Evolutionary conservation across 2,797 vertebrate species (phyloP), one percentile per base, ranked within the genome.

Genomic region (Ptychadena robeensis): DNA sequence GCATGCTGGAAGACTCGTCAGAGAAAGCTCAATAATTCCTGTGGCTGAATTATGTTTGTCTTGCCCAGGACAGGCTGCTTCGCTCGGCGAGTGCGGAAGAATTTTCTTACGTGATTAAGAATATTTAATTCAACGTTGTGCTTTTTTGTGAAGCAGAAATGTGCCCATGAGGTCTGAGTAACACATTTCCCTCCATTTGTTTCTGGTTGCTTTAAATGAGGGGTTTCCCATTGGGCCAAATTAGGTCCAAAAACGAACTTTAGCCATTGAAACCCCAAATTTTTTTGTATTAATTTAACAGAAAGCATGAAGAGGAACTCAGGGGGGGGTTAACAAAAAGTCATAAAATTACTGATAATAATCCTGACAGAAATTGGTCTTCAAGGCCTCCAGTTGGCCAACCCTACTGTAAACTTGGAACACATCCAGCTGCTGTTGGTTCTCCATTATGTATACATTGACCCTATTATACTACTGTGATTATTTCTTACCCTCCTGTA

Each of bases 1-100:
- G 31, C 53, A 59, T 18, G 28, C 40, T 72, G 37, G 8, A 61
- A 28, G 25, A 61, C n/a, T 25, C 27, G 59, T 61, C 25, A 12
- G 59, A 72, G 18, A 53, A 44, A 72, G 27, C 40, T 72, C 27
- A 72, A 38, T 44, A 37, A 66, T 32, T 66, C 30, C 64, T 66
- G 64, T 61, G 37, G 67, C n/a, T 27, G 35, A 37, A 40, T 69
- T 69, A 37, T 69, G n/a, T 35, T 69, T 37, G 14, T 69, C 34
- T 38, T 38, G 37, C 25, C 8, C n/a, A 0, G 25, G 25, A 40
- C 22, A 38, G 35, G 35, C 67, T 37, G 34, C 34, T 69, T 12
- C n/a, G n/a, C 15, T 14, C 35, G 6, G 67, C 14, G 35, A 38
- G 34, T 37, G 9, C 35, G 27, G 25, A 69, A 34, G n/a, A 34